Conservation (phyloP, 2,797 vertebrate genomes). For the Loris lydekkerianus region DNA sequence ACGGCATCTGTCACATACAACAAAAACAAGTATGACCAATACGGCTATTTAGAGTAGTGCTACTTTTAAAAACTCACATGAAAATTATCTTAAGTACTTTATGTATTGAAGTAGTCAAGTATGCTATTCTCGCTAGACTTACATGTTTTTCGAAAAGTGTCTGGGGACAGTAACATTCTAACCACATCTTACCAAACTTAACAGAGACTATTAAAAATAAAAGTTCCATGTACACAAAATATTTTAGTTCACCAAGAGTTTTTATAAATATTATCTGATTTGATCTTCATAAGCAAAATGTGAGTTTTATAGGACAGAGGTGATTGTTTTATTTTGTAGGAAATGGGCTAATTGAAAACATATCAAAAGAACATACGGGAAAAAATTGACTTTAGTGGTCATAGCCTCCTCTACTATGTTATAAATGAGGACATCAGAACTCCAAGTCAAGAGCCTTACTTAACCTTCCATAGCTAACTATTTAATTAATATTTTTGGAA, state of each 20-base stretch:
- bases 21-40: not conserved
- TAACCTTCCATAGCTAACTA: not conserved
- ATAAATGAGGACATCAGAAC: not conserved
- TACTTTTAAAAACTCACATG: not conserved
- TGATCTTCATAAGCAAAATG: constrained; percentile 53
- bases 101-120: not conserved
- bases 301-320: not conserved
- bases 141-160: constrained; percentile 44
- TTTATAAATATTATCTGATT: constrained; percentile 31
- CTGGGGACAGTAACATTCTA: constrained; percentile 19
- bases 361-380: not conserved
- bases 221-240: not conserved
- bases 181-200: not conserved
- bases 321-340: constrained; percentile 32
- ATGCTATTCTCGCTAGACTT: constrained; percentile 35
- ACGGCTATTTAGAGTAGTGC: not conserved
- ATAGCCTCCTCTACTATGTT: not conserved
- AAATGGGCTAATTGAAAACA: not conserved
- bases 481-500: not conserved
- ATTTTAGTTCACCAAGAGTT: constrained; percentile 46
- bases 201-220: not conserved
- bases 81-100: constrained; percentile 6
- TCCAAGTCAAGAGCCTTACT: not conserved
- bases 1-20: not conserved
- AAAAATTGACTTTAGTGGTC: not conserved